Percentiles rank a stretch among this genome's conserved stretches.
Evolutionary conservation across 2,113 vertebrate species (phyloP).

Genomic region (Psophia crepitans): DNA sequence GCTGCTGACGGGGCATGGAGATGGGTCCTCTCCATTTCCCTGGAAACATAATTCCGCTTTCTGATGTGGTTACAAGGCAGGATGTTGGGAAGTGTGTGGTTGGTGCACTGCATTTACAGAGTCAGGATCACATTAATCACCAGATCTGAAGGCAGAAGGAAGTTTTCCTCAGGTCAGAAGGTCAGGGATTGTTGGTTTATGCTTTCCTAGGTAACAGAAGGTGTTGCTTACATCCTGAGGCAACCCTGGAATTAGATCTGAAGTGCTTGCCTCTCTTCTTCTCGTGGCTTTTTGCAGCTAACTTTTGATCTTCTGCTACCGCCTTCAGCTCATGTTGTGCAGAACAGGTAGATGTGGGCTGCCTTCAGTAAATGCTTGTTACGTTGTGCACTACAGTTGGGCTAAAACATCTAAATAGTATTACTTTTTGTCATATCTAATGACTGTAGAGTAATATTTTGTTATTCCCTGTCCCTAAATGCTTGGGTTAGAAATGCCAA

Average conservation of each 20-base stretch:
- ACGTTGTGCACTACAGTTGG: neutral
- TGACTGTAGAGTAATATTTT: neutral
- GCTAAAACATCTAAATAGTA: neutral
- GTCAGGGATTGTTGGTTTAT: neutral
- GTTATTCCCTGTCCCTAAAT: neutral
- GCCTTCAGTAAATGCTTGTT: neutral
- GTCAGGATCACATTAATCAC: slow-evolving; percentile 28
- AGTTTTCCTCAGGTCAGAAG: neutral
- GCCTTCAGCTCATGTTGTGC: neutral
- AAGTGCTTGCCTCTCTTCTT: neutral
- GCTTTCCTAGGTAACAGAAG: neutral
- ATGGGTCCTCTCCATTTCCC: neutral
- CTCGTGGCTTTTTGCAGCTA: neutral
- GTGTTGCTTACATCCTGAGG: neutral
- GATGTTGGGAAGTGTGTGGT: neutral
- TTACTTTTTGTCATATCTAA: neutral
- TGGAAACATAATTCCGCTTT: neutral
- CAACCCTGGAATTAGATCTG: neutral
- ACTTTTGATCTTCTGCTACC: neutral
- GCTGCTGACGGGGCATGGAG: neutral
- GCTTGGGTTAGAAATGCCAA: neutral
- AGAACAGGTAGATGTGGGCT: neutral
- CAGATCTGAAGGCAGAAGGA: neutral
- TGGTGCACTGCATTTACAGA: neutral
- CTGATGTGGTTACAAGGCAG: slow-evolving; percentile 31